phyloP scores from a whole-genome alignment of 1,140 invertebrate species.

The Arctopsyche grandis region DNA sequence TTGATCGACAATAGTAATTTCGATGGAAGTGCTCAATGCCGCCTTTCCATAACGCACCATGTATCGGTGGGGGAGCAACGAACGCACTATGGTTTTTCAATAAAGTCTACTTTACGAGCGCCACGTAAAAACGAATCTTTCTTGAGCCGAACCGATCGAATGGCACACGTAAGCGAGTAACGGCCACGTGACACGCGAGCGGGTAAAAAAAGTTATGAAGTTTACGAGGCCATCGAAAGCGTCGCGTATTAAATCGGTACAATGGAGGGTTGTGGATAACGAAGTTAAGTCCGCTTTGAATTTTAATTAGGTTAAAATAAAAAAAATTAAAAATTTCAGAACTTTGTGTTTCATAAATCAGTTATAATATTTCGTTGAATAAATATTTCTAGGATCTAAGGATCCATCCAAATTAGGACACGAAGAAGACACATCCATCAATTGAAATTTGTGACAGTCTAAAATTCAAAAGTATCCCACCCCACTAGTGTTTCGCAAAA shows the following conservation, averaged over 20 bases:
- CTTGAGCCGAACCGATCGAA: neutral
- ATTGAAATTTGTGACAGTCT: too few species aligned
- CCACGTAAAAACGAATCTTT: neutral
- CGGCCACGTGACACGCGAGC: neutral
- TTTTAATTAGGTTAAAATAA: too few species aligned
- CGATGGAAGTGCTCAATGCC: neutral
- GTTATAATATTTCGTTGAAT: too few species aligned
- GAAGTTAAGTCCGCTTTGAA: too few species aligned
- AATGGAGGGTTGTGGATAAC: neutral
- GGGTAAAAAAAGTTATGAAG: neutral
- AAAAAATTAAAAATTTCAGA: too few species aligned
- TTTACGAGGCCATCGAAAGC: neutral
- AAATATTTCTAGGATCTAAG: too few species aligned
- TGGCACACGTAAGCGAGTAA: neutral
- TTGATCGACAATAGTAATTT: neutral
- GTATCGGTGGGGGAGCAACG: neutral
- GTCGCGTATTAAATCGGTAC: neutral
- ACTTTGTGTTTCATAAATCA: too few species aligned
- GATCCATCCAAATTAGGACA: too few species aligned
- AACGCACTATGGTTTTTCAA: conserved; percentile 5
- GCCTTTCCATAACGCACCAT: neutral
- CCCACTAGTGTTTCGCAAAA: too few species aligned
- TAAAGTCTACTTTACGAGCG: conserved; percentile 1
- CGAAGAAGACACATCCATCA: too few species aligned
- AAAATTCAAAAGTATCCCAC: too few species aligned